Evolutionary conservation across 2,113 vertebrate species (phyloP).

Genomic region (Cottus gobio): DNA sequence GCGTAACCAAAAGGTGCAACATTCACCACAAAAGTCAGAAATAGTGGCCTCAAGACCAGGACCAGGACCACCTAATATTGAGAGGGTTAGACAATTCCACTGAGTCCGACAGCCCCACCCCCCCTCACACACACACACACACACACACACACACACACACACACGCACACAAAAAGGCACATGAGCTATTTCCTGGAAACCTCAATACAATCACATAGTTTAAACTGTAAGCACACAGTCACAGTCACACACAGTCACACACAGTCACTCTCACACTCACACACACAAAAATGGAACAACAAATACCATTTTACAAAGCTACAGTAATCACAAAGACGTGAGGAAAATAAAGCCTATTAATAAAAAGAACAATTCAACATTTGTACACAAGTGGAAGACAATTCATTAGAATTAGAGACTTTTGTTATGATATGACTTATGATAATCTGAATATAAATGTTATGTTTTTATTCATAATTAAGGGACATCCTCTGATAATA

Average conservation of each 20-base stretch:
- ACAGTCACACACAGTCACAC: too few species aligned
- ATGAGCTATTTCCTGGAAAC: too few species aligned
- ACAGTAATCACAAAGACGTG: neutral
- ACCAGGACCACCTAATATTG: conserved; percentile 54
- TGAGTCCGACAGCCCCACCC: neutral
- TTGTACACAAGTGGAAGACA: neutral
- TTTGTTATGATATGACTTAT: too few species aligned
- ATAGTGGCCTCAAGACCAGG: conserved; percentile 26
- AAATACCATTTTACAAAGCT: neutral
- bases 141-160: conserved; percentile 12
- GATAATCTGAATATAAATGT: neutral
- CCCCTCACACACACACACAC: too few species aligned
- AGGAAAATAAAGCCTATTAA: neutral
- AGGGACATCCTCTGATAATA: neutral
- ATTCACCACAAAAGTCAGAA: conserved; percentile 41
- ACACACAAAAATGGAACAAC: too few species aligned
- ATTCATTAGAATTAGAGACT: neutral
- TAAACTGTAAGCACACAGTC: too few species aligned
- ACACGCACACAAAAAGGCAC: neutral
- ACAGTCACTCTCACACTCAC: too few species aligned
- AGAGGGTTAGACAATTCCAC: conserved; percentile 53
- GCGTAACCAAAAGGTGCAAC: conserved; percentile 29
- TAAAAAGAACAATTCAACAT: neutral
- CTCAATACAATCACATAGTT: too few species aligned
- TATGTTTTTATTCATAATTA: too few species aligned